Conservation (phyloP, 2,888 invertebrate genomes). For the Pyrrhosoma nymphula region DNA sequence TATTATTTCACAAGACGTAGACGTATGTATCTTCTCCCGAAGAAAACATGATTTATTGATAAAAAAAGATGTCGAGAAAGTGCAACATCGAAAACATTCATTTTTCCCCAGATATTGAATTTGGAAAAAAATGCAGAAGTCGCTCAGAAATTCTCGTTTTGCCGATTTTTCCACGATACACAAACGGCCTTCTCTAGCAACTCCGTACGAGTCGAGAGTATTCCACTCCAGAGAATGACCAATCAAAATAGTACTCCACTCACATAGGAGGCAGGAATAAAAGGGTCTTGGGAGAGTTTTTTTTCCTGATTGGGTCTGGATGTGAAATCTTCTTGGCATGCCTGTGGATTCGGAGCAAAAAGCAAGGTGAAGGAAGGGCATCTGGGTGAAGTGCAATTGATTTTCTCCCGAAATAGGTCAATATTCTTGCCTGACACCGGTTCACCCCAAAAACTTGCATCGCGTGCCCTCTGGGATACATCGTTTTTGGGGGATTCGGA, state of each 20-base stretch:
- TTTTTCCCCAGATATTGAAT: no score
- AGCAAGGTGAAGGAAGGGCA: constrained; percentile 46
- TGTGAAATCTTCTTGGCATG: not conserved
- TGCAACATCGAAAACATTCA: no score
- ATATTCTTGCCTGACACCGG: constrained; percentile 64
- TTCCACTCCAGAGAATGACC: not conserved
- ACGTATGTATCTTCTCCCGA: no score
- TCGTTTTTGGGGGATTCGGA: not conserved
- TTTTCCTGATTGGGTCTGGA: not conserved
- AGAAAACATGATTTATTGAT: no score
- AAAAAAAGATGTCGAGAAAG: no score
- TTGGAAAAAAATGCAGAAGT: no score
- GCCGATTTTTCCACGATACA: no score
- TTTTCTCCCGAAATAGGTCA: constrained; percentile 63
- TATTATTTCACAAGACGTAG: no score
- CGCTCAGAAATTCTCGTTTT: no score
- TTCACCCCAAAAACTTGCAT: constrained; percentile 51
- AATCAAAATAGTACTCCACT: not conserved
- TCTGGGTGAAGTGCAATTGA: constrained; percentile 64
- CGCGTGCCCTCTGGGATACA: constrained; percentile 21
- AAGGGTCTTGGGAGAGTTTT: not conserved
- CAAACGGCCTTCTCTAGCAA: not conserved
- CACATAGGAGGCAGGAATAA: not conserved
- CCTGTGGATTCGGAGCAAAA: constrained; percentile 28
- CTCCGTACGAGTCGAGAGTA: not conserved